Evolutionary conservation across 2,113 vertebrate species (phyloP), one percentile per base, ranked within the genome.

Genomic region (Seriola dumerili): DNA sequence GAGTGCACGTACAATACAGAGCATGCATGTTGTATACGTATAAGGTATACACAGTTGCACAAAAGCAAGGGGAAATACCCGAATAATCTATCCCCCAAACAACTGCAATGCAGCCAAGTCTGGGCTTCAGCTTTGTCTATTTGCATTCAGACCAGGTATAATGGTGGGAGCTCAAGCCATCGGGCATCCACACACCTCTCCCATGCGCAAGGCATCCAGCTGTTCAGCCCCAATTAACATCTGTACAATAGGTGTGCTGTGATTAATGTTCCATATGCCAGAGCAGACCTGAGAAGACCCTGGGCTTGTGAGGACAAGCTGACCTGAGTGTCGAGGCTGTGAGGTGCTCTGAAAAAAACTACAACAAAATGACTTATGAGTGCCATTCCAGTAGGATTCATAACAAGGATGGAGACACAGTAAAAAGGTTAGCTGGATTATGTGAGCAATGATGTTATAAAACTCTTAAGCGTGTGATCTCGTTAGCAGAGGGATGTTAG

Each of bases 21-120:
- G 23, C 19, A 10, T 57, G 34, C 48, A 71, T 59, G 59, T 10
- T 57, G 21, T 5, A 0, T 25, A 59, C 23, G 7, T 44, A 0
- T 32, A 42, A 8, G 4, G 19, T 44, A 73, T 23, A 25, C 17
- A 67, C 3, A 46, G 61, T 16, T 78, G 19, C 21, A 54, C 8
- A 50, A 44, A 34, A 76, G 57, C 57, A 0, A 50, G 8, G 8
- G 12, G 32, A 57, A 46, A 29, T 21, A 16, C 8, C 4, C 14
- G 5, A 69, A 23, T 44, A 12, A 61, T 76, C 23, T 63, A 19
- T 59, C 58, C 23, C 23, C 32, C 67, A 65, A 19, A 16, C 76
- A 80, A 50, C 91, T 90, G 88, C 88, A 93, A 65, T 88, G 87
- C 88, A 90, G 89, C 83, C 63, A 34, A 17, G 68, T 68, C 65